These are phyloP conservation scores for Chelonus insularis DNA, from an alignment of 1,140 invertebrate species.

Conservation along the genomic window DNA sequence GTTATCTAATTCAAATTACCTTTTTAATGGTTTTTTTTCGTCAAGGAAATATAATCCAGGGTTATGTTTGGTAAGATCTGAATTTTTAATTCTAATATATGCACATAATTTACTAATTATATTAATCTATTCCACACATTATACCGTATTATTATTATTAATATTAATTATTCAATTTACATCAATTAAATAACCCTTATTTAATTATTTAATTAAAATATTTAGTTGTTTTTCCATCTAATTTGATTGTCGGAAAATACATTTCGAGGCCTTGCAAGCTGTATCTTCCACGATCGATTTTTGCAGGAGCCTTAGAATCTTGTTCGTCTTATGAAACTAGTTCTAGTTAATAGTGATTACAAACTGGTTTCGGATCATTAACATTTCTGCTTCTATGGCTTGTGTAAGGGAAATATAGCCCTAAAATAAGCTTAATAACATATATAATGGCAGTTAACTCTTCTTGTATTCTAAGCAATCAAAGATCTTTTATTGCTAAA, in stretches of 20 bases:
- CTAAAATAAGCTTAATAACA: background rate
- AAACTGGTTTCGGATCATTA: constrained; percentile 22
- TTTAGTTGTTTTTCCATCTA: background rate
- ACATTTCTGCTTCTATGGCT: constrained; percentile 3
- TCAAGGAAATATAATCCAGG: no score
- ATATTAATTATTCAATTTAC: no score
- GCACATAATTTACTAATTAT: no score
- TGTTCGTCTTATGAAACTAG: constrained; percentile 11
- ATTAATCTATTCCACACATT: no score
- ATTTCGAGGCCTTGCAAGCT: background rate
- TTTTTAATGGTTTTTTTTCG: no score
- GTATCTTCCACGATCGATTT: constrained; percentile 13
- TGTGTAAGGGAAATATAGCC: background rate
- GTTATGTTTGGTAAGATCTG: no score
- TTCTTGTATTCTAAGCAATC: no score
- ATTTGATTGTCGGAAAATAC: background rate
- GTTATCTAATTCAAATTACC: no score
- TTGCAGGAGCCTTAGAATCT: constrained; percentile 2
- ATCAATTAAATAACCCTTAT: no score
- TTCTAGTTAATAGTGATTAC: constrained; percentile 15
- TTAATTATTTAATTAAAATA: background rate
- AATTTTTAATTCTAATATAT: no score
- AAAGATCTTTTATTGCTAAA: no score
- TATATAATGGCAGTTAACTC: background rate
- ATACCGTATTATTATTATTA: background rate